Evolutionary conservation across 2,797 vertebrate species (phyloP), one percentile per base, ranked within the genome.

Genomic region (Graptemys geographica): DNA sequence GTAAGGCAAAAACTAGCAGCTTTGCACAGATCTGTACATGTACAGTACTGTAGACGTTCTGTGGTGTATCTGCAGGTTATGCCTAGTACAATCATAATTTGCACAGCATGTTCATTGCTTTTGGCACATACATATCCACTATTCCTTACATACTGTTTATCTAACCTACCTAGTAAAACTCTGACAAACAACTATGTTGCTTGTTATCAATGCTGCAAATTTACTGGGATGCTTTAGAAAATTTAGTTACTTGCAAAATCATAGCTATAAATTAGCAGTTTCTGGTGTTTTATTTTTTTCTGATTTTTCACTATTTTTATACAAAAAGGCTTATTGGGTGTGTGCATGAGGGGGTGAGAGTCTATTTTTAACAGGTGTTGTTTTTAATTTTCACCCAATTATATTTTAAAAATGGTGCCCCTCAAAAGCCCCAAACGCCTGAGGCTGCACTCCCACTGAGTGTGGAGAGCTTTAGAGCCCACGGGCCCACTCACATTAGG

Each of bases 1-100:
- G 47, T 95, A 92, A 96, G 97, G 95, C 92, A 96, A 96, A 96
- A 96, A 93, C 91, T 96, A 94, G 81, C 95, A 96, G 83, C 87
- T 94, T 95, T 89, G 94, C 85, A 87, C 76, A 85, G 56, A 93
- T 96, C 87, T 1, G 16, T 88, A 91, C 94, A 83, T 0, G 25
- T 83, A 93, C 51, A 92, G 72, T 72, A 96, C 83, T 94, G 85
- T 87, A 85, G 53, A 41, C 85, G 81, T 94, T 95, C 88, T 94
- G 91, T 89, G 92, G 76, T 2, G 0, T 53, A 93, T 79, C 33
- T 82, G 12, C 57, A 92, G 44, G 52, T 89, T 93, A 87, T 88
- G 44, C 83, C 44, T 90, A 81, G 53, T 92, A 83, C 85, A 95
- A 16, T 84, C 76, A 88, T 10, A 57, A 78, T n/a, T 93, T 92